Evolutionary conservation across 2,113 vertebrate species (phyloP).

Genomic region (Lepus europaeus): DNA sequence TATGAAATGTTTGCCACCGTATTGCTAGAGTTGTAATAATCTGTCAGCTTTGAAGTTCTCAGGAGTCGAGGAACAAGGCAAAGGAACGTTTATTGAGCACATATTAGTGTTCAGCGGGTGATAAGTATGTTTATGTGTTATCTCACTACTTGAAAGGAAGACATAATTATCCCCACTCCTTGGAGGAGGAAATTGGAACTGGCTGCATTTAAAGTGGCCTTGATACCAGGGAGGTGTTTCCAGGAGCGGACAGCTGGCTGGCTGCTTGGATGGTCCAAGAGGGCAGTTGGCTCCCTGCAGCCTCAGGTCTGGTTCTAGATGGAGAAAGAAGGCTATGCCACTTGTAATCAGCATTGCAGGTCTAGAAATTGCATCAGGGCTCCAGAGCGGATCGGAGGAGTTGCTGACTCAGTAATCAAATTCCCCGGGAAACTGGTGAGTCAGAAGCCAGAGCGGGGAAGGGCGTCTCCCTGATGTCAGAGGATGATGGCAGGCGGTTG

Average conservation of each 20-base stretch:
- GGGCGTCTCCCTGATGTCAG: not conserved
- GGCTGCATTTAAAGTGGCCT: slow-evolving; percentile 31
- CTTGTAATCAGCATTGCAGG: not conserved
- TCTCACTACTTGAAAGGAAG: slow-evolving; percentile 38
- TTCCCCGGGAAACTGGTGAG: not conserved
- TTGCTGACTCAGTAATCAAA: not conserved
- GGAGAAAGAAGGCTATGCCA: not conserved
- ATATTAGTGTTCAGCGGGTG: slow-evolving; percentile 35
- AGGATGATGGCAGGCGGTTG: not conserved
- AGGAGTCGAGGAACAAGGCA: slow-evolving; percentile 5
- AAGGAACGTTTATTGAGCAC: slow-evolving; percentile 37
- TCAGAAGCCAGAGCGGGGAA: not conserved
- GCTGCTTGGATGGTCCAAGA: not conserved
- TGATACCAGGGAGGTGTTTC: slow-evolving; percentile 22
- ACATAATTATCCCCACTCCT: not conserved
- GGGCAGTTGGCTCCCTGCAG: slow-evolving; percentile 23
- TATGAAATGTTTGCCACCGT: slow-evolving; percentile 22
- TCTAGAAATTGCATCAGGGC: slow-evolving; percentile 8
- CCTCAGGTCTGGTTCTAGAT: not conserved
- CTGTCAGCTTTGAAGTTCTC: slow-evolving; percentile 16
- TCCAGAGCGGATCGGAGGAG: slow-evolving; percentile 40
- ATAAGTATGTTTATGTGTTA: slow-evolving; percentile 40
- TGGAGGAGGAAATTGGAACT: slow-evolving; percentile 54
- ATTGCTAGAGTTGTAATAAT: slow-evolving; percentile 33
- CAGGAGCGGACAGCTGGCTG: slow-evolving; percentile 27